phyloP scores from a whole-genome alignment of 1,140 invertebrate genomes.

The Penaeus indicus region DNA sequence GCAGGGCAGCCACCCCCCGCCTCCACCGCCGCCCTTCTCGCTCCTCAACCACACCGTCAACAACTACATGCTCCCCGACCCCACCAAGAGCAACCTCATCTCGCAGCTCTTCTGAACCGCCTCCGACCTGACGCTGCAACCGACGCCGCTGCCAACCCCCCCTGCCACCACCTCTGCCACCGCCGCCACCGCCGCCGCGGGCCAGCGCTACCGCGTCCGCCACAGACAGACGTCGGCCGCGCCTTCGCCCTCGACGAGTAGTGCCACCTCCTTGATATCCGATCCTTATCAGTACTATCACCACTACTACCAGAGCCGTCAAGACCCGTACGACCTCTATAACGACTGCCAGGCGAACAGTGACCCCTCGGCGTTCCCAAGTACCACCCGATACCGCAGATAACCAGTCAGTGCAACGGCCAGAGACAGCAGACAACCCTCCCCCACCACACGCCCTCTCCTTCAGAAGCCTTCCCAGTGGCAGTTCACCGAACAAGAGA shows the following conservation, averaged over 20 bases:
- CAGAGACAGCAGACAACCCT: too few species aligned
- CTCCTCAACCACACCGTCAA: conserved; percentile 67
- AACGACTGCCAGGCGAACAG: not conserved
- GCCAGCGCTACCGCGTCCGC: not conserved
- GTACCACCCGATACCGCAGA: too few species aligned
- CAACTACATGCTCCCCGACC: conserved; percentile 67
- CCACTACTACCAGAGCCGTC: not conserved
- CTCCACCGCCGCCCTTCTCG: conserved; percentile 60
- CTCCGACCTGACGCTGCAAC: not conserved
- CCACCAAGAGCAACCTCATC: conserved; percentile 66
- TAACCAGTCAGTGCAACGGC: too few species aligned
- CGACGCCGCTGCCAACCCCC: not conserved
- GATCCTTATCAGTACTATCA: not conserved
- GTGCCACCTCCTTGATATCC: not conserved
- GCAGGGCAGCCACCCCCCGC: conserved; percentile 46
- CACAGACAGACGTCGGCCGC: not conserved
- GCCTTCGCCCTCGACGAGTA: conserved; percentile 15
- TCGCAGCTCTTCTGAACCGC: conserved; percentile 66
- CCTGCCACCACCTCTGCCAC: not conserved
- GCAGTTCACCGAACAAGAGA: too few species aligned
- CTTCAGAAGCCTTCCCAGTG: too few species aligned
- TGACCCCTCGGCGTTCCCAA: too few species aligned
- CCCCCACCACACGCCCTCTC: too few species aligned
- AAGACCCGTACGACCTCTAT: not conserved
- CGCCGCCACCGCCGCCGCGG: not conserved